Percentiles rank a stretch among this genome's conserved stretches.
Evolutionary conservation across 2,888 invertebrate genomes (phyloP).

Genomic region (Drosophila falleni): DNA sequence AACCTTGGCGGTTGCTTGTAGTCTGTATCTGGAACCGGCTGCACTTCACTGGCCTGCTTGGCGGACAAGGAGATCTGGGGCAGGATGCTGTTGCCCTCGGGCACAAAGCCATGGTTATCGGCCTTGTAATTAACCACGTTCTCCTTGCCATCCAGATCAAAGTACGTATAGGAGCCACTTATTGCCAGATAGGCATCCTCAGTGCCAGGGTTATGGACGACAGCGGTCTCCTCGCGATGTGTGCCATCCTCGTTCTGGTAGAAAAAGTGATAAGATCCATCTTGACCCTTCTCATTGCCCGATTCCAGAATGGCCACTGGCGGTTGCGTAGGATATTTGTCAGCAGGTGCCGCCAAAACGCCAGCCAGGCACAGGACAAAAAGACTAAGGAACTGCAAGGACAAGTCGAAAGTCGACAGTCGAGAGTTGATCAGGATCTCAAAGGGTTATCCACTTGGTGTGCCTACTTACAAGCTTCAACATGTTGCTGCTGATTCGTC

Average conservation of each 20-base stretch:
- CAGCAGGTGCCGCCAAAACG: constrained; percentile 66
- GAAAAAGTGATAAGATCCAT: constrained; percentile 83
- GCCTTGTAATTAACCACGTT: constrained; percentile 83
- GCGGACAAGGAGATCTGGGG: constrained; percentile 80
- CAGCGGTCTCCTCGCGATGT: constrained; percentile 80
- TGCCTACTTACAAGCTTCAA: constrained; percentile 71
- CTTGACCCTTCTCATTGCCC: constrained; percentile 71
- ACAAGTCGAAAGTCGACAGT: neutral
- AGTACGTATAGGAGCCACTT: constrained; percentile 82
- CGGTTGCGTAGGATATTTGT: constrained; percentile 24
- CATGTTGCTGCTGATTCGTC: constrained; percentile 60
- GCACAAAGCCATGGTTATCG: constrained; percentile 84
- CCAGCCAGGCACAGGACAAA: constrained; percentile 49
- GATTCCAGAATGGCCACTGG: constrained; percentile 81
- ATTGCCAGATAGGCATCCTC: constrained; percentile 78
- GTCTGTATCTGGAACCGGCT: constrained; percentile 43
- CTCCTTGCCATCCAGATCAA: constrained; percentile 81
- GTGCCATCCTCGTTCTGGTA: constrained; percentile 83
- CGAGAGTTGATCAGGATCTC: neutral
- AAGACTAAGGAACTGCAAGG: constrained; percentile 47
- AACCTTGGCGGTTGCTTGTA: constrained; percentile 57
- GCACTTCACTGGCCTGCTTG: constrained; percentile 68
- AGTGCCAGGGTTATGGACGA: constrained; percentile 77
- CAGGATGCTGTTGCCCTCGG: constrained; percentile 81
- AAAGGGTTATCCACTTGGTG: constrained; percentile 7